Evolutionary conservation across 2,113 vertebrate species (phyloP).

Genomic region (Dryoscopus gambensis): DNA sequence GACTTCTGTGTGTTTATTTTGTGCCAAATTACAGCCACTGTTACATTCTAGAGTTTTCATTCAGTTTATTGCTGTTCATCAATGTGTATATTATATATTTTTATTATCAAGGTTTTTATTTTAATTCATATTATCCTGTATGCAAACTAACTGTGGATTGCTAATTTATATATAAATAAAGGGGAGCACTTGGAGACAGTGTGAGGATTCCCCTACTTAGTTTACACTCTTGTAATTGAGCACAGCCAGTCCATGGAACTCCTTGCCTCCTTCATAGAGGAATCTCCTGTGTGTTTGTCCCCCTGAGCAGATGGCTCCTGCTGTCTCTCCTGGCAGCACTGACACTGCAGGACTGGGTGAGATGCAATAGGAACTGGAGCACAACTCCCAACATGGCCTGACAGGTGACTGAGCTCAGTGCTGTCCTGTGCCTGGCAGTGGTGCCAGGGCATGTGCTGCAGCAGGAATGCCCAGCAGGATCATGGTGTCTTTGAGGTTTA

Average conservation of each 20-base stretch:
- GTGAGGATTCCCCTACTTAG: slow-evolving; percentile 27
- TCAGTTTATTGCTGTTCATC: slow-evolving; percentile 38
- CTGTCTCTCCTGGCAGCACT: not conserved
- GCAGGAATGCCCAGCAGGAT: not conserved
- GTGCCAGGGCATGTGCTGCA: not conserved
- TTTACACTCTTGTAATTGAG: not conserved
- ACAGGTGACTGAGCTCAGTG: not conserved
- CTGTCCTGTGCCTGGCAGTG: not conserved
- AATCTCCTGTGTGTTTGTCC: not conserved
- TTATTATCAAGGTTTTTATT: slow-evolving; percentile 60
- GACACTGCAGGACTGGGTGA: not conserved
- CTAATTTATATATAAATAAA: slow-evolving; percentile 32
- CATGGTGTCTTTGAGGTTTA: not conserved
- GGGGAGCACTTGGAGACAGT: slow-evolving; percentile 31
- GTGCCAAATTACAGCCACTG: slow-evolving; percentile 58
- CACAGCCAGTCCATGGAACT: not conserved
- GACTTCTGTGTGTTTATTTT: slow-evolving; percentile 26
- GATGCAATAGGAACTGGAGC: not conserved
- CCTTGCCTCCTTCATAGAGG: not conserved
- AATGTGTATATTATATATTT: slow-evolving; percentile 46
- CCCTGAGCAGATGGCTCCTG: not conserved
- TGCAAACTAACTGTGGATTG: slow-evolving; percentile 35
- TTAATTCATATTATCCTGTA: slow-evolving; percentile 42
- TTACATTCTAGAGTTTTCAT: slow-evolving; percentile 31
- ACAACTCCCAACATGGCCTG: not conserved